phyloP scores from a whole-genome alignment of 2,797 vertebrate genomes.

The Notamacropus eugenii region DNA sequence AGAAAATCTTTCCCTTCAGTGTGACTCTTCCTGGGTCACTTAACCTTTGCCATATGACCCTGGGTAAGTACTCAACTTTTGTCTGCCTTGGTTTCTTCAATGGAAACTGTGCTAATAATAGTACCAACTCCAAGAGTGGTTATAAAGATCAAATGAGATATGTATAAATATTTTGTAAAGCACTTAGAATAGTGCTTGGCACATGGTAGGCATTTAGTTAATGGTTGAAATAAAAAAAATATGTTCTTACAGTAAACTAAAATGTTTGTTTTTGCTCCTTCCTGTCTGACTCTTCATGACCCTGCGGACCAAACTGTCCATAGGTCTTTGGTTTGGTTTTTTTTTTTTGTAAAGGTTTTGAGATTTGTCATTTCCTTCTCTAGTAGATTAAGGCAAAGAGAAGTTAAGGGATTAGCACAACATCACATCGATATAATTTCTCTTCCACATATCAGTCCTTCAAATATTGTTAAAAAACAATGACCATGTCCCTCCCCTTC shows the following conservation, averaged over 20 bases:
- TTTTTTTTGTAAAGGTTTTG: no score
- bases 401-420: neutral
- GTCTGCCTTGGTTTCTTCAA: no score
- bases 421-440: neutral
- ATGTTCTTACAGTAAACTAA: neutral
- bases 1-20: neutral
- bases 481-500: neutral
- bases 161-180: neutral
- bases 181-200: neutral
- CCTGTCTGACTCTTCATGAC: no score
- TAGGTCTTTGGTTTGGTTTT: no score
- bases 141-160: neutral
- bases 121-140: no score
- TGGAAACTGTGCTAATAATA: neutral
- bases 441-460: neutral
- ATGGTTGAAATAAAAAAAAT: neutral
- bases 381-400: neutral
- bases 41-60: no score
- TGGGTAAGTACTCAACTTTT: no score
- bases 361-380: neutral
- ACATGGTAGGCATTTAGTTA: neutral
- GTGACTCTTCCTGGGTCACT: no score
- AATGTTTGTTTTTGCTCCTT: no score
- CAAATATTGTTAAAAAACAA: neutral
- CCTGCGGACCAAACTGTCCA: no score